phyloP scores from a whole-genome alignment of 2,888 invertebrate species.

The Neria commutata region DNA sequence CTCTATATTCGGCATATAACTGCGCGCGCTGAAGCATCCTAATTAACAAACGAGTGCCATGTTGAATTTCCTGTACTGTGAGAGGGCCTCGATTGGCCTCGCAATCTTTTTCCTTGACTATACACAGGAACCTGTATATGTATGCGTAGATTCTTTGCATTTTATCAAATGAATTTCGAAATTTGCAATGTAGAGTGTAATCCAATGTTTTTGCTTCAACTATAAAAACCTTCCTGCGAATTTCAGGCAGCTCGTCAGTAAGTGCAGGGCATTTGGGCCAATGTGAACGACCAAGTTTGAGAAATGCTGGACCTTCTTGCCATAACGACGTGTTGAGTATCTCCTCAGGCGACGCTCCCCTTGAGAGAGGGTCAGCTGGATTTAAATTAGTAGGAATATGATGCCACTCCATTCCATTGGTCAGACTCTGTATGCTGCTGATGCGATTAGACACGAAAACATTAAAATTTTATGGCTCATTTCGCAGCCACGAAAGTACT shows the following conservation, averaged over 20 bases:
- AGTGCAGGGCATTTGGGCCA: slow-evolving; percentile 11
- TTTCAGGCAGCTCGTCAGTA: slow-evolving; percentile 11
- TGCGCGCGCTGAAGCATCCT: neutral
- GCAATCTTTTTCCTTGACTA: neutral
- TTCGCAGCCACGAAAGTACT: slow-evolving; percentile 13
- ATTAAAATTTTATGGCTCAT: neutral
- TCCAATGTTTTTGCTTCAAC: neutral
- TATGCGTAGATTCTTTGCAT: slow-evolving; percentile 3
- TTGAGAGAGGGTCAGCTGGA: slow-evolving; percentile 25
- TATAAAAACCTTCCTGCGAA: neutral
- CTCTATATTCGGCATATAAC: slow-evolving; percentile 5
- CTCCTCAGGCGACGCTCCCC: slow-evolving; percentile 22
- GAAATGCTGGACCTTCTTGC: slow-evolving; percentile 9
- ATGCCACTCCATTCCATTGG: slow-evolving; percentile 21
- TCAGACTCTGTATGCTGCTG: neutral
- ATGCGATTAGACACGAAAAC: slow-evolving; percentile 5
- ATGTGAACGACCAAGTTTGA: neutral
- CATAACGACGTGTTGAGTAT: slow-evolving; percentile 22
- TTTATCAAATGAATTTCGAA: slow-evolving; percentile 10
- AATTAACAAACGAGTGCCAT: slow-evolving; percentile 2
- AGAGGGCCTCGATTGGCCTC: neutral
- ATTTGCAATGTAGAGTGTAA: slow-evolving; percentile 9
- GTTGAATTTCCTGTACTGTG: neutral
- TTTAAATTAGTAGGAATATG: slow-evolving; percentile 23
- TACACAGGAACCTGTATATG: neutral